Evolutionary conservation across 1,140 invertebrate genomes (phyloP).

Genomic region (Heliconius hewitsoni): DNA sequence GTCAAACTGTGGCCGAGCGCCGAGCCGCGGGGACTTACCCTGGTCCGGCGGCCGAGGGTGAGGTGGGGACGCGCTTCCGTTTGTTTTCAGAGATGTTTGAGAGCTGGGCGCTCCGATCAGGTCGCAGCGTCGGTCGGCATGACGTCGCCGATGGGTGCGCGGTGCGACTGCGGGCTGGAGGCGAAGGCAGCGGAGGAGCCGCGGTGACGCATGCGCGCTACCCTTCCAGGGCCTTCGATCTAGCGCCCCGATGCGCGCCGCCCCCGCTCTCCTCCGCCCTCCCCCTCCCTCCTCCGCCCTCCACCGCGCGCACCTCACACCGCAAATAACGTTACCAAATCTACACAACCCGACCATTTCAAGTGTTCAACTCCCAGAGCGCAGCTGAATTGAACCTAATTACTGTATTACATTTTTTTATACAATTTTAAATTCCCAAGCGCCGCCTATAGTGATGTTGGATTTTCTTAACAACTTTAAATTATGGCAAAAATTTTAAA

Average conservation of each 20-base stretch:
- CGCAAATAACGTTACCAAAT: conserved; percentile 71
- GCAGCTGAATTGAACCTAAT: conserved; percentile 50
- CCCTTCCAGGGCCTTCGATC: conserved; percentile 69
- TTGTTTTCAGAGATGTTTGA: conserved; percentile 58
- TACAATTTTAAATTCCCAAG: conserved; percentile 33
- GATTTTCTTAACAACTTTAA: neutral
- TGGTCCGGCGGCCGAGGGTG: conserved; percentile 53
- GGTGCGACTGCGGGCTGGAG: conserved; percentile 71
- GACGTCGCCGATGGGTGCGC: conserved; percentile 66
- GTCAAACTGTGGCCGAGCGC: conserved; percentile 36
- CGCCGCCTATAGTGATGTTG: conserved; percentile 5
- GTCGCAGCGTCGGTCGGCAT: conserved; percentile 71
- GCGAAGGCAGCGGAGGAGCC: conserved; percentile 52
- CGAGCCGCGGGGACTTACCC: conserved; percentile 67
- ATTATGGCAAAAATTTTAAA: neutral
- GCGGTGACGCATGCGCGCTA: conserved; percentile 60
- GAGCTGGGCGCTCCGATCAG: conserved; percentile 69
- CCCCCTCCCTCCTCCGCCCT: conserved; percentile 16
- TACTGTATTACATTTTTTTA: conserved; percentile 42
- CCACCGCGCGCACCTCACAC: conserved; percentile 57
- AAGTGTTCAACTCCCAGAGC: conserved; percentile 48
- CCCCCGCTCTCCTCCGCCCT: conserved; percentile 24
- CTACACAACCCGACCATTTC: conserved; percentile 59
- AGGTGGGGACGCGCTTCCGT: conserved; percentile 53
- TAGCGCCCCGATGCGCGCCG: conserved; percentile 60